phyloP scores from a whole-genome alignment of 2,113 vertebrate genomes.

The Todiramphus chloris region DNA sequence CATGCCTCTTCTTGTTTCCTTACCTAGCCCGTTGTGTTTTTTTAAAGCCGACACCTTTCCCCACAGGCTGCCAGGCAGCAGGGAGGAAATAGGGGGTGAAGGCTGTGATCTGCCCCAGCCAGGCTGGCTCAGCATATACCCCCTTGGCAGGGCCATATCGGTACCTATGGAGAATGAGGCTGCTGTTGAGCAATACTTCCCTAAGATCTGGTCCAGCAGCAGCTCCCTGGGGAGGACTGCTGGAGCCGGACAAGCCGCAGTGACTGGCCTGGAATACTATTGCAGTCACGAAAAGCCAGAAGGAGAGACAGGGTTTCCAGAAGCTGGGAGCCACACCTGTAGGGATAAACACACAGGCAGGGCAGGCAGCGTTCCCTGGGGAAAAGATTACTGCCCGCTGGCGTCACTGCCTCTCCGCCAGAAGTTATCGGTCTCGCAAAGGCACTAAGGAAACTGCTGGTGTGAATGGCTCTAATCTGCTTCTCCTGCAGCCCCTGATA shows the following conservation, averaged over 20 bases:
- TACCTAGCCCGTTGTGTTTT: background rate
- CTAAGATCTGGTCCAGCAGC: background rate
- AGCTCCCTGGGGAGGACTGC: background rate
- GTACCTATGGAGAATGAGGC: background rate
- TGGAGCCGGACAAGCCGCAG: background rate
- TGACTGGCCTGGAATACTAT: background rate
- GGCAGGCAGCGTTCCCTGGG: background rate
- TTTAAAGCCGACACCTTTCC: background rate
- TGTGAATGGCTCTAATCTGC: conserved; percentile 50
- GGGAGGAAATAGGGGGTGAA: background rate
- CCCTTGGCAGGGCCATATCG: background rate
- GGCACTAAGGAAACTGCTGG: conserved; percentile 23
- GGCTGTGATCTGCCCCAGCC: background rate
- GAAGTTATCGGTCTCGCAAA: background rate
- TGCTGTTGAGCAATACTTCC: background rate
- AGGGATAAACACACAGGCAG: background rate
- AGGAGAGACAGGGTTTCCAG: background rate
- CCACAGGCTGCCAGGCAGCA: background rate
- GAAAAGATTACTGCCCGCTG: background rate
- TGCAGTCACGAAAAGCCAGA: background rate
- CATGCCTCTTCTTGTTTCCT: background rate
- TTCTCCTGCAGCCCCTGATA: background rate
- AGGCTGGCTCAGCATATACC: background rate
- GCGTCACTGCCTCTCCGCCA: conserved; percentile 10
- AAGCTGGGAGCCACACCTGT: background rate